Percentiles rank a stretch among this genome's conserved stretches.
Conservation (phyloP, 1,140 invertebrate species). For the Mesaphorura yosii region DNA sequence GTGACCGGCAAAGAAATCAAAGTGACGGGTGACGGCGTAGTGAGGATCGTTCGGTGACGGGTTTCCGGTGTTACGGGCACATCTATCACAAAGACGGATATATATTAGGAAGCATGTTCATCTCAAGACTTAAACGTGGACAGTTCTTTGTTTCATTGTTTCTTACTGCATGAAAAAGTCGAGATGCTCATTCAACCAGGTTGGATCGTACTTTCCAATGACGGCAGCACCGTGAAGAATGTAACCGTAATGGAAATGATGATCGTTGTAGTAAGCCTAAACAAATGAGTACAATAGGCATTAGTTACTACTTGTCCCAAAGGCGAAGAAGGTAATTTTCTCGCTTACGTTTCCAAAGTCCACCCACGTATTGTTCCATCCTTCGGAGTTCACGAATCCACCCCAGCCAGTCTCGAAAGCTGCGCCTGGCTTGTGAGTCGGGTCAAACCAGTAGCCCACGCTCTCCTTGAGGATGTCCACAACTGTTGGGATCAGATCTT, state of each 20-base stretch:
- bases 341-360: slow-evolving; percentile 23
- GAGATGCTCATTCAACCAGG: slow-evolving; percentile 6
- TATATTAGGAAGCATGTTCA: too few relatives aligned
- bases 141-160: not conserved
- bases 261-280: slow-evolving; percentile 25
- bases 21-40: slow-evolving; percentile 22
- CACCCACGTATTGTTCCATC: slow-evolving; percentile 25
- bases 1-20: slow-evolving; percentile 26
- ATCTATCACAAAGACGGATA: slow-evolving; percentile 5
- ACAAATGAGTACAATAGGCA: slow-evolving; percentile 2
- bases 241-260: slow-evolving; percentile 18
- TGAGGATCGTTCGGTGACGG: slow-evolving; percentile 26
- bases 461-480: slow-evolving; percentile 20
- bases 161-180: slow-evolving; percentile 13
- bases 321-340: not conserved
- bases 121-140: too few relatives aligned
- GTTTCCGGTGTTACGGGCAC: slow-evolving; percentile 23
- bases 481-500: slow-evolving; percentile 16
- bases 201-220: slow-evolving; percentile 9
- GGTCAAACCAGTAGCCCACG: slow-evolving; percentile 19
- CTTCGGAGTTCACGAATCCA: slow-evolving; percentile 23
- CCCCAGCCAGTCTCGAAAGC: slow-evolving; percentile 27
- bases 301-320: not conserved
- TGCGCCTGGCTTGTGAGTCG: not conserved
- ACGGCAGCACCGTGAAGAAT: slow-evolving; percentile 8